Base-by-base conservation (phyloP, 2,113 vertebrate species). In the Hiodon alosoides region DNA sequence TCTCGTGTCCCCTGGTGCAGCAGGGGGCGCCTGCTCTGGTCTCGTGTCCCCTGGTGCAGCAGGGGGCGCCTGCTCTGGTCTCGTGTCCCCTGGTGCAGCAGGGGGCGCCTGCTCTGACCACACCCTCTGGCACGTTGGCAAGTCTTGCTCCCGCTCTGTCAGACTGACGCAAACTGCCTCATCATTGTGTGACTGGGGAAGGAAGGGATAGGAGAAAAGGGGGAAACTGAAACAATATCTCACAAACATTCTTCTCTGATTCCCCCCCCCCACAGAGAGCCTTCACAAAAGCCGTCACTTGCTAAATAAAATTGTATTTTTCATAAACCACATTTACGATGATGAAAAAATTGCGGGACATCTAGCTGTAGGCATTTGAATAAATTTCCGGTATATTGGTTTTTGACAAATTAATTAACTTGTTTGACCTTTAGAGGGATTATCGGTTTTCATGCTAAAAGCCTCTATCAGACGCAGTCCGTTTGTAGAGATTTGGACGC, bases 101-200 rank as follows among this genome's bases (percentile, higher is more conserved):
- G 90, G 93, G 91, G 93, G 85, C 80, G 92, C 89, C 87, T 89
- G 87, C 70, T 89, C 82, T 93, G 93, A 90, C 87, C 85, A 92
- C 90, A 92, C 91, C 85, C 90, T 95, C 92, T 90, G 94, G 91
- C 96, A 90, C 84, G 95, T 91, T 85, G 96, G 90, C 81, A 95
- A 92, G 55, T 88, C 88, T 84, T 80, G 91, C 90, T 93, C 92
- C 78, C 90, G 85, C 88, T 94, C 94, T 82, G 87, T 91, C 79
- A 93, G 83, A 89, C 90, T 88, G 80, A 93, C 78, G 0, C 89
- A 91, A 69, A 86, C 86, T 85, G 90, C 93, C 87, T 93, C 94
- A 85, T 93, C 94, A 90, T 91, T 90, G 85, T 83, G 93, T 86
- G 82, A 76, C 87, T 85, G 83, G 74, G 71, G 78, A 47, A 71